Evolutionary conservation across 1,140 invertebrate species (phyloP).

Genomic region (Pomacea maculata): DNA sequence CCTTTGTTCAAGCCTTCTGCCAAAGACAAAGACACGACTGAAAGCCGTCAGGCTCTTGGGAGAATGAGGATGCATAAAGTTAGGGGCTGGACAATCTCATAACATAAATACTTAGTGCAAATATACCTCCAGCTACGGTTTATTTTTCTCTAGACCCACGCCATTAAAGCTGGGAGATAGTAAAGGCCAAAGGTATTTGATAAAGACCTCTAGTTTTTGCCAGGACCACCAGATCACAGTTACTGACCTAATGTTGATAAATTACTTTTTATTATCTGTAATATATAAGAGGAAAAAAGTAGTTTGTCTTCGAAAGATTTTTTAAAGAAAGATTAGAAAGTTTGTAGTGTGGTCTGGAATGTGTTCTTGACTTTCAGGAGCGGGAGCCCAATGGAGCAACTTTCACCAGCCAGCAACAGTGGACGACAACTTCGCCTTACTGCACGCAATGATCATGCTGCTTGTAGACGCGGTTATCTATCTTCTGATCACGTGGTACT

Average conservation of each 20-base stretch:
- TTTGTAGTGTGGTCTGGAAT: too few species aligned
- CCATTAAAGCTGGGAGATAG: too few species aligned
- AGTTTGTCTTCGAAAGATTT: too few species aligned
- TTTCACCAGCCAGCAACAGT: conserved; percentile 38
- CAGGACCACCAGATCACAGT: too few species aligned
- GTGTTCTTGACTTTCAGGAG: conserved; percentile 34
- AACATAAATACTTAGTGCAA: neutral
- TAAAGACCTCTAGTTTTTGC: too few species aligned
- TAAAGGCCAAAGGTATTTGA: too few species aligned
- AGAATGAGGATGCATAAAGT: neutral
- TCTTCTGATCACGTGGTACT: conserved; percentile 69
- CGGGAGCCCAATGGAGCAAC: conserved; percentile 50
- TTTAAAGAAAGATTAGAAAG: too few species aligned
- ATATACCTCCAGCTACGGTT: neutral
- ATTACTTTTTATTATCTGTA: too few species aligned
- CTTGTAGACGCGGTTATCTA: conserved; percentile 67
- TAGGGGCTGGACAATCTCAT: neutral
- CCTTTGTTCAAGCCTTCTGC: neutral
- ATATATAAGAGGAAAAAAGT: too few species aligned
- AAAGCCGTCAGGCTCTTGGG: neutral
- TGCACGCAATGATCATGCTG: conserved; percentile 68
- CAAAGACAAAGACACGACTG: neutral
- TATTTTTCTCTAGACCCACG: too few species aligned
- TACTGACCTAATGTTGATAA: too few species aligned
- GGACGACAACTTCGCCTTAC: conserved; percentile 60